Evolutionary conservation across 2,797 vertebrate genomes (phyloP).

Genomic region (Champsocephalus gunnari): DNA sequence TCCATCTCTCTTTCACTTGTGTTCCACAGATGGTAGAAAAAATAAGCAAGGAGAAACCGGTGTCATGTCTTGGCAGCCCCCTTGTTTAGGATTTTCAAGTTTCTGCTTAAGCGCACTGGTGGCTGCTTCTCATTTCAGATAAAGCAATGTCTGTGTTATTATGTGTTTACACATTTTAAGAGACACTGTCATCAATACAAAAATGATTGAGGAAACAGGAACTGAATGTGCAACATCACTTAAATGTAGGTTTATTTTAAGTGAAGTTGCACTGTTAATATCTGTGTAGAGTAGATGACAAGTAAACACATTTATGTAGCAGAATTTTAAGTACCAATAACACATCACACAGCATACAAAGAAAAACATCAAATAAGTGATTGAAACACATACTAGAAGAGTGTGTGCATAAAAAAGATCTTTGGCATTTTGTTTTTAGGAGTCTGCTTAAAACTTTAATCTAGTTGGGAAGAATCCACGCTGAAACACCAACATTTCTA

Average conservation of each 20-base stretch:
- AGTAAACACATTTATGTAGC: background rate
- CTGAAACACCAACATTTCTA: background rate
- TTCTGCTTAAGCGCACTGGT: conserved; percentile 38
- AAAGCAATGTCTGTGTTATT: conserved; percentile 1
- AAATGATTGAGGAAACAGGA: conserved; percentile 18
- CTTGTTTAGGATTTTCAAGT: conserved; percentile 60
- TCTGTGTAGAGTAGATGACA: conserved; percentile 6
- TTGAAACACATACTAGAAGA: conserved; percentile 10
- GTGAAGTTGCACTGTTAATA: background rate
- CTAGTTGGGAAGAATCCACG: background rate
- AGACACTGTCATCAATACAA: background rate
- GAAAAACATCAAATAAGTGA: background rate
- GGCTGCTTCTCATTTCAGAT: conserved; percentile 25
- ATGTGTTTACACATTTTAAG: conserved; percentile 13
- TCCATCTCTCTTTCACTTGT: conserved; percentile 70
- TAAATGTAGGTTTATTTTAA: background rate
- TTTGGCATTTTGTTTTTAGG: background rate
- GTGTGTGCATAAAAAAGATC: conserved; percentile 1
- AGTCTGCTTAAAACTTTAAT: conserved; percentile 6
- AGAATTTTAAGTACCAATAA: conserved; percentile 16
- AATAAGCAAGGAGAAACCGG: conserved; percentile 47
- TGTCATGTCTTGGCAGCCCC: conserved; percentile 38
- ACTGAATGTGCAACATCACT: background rate
- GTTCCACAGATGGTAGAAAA: conserved; percentile 66
- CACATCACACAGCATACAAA: background rate